Evolutionary conservation across 2,113 vertebrate species (phyloP), one percentile per base, ranked within the genome.

Genomic region (Pipa parva): DNA sequence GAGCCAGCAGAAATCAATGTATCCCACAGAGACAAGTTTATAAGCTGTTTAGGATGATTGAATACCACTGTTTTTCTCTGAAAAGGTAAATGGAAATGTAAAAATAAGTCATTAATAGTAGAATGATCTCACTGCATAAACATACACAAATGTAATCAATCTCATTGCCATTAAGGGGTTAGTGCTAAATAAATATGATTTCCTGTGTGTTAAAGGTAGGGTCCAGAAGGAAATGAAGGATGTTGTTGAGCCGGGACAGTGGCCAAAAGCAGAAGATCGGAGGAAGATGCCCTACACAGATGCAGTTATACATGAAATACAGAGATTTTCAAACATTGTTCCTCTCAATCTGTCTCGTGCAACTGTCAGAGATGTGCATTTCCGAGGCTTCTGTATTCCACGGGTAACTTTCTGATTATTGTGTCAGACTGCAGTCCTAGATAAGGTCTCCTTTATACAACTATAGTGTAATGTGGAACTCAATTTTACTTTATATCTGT

Each of bases 281-380:
- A 82, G 76, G 71, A 80, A 77, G 61, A 77, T 85, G 84, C 89
- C 92, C 2, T 94, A 88, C 37, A 92, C 89, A 7, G 87, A 93
- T 0, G 91, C 92, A 3, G 91, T 92, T 63, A 83, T 94, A 78
- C 91, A 94, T 0, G 92, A 93, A 86, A 85, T 91, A 74, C 88
- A 90, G 58, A 87, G 92, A 73, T 88, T 90, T 78, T 87, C 86
- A 65, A 89, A 92, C 42, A 81, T 93, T n/a, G 70, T 75, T 24
- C 82, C 83, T 8, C 67, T 85, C 72, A 75, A 76, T 0, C 33
- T 85, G 6, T 72, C 79, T 28, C 65, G 74, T 33, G 71, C 77
- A 2, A 76, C 79, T 18, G 60, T 76, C 33, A 70, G 42, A 0
- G 39, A 85, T 31, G 73, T 81, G 54, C 66, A 71, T 71, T 84